Evolutionary conservation across 2,113 vertebrate species (phyloP).

Genomic region (Tringa solitaria): DNA sequence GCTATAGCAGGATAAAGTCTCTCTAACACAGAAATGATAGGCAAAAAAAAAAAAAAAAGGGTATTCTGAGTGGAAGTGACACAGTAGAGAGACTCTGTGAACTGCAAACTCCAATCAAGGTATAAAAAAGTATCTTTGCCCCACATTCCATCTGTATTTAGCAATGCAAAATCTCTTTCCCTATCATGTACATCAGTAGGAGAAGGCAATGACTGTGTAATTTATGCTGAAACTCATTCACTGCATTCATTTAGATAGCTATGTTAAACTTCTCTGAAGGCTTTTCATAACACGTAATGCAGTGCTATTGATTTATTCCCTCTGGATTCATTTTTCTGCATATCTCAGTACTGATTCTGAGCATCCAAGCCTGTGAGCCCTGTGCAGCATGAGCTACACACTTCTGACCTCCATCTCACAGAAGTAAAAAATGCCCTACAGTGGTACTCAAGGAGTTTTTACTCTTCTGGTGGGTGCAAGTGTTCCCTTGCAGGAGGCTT

Average conservation of each 20-base stretch:
- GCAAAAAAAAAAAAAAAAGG: neutral
- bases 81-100: neutral
- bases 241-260: neutral
- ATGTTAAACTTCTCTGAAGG: neutral
- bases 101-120: neutral
- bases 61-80: neutral
- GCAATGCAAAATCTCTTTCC: neutral
- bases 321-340: neutral
- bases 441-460: neutral
- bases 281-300: neutral
- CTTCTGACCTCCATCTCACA: neutral
- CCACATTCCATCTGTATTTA: neutral
- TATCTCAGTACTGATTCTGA: neutral
- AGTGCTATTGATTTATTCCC: neutral
- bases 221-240: neutral
- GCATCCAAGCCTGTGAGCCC: neutral
- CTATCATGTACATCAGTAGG: neutral
- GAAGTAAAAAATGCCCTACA: neutral
- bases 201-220: neutral
- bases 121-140: neutral
- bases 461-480: neutral
- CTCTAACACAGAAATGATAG: neutral
- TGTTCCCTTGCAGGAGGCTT: neutral
- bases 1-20: neutral
- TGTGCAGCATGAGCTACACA: neutral